Evolutionary conservation across 2,888 invertebrate genomes (phyloP).

Genomic region (Chrysolina oricalcia): DNA sequence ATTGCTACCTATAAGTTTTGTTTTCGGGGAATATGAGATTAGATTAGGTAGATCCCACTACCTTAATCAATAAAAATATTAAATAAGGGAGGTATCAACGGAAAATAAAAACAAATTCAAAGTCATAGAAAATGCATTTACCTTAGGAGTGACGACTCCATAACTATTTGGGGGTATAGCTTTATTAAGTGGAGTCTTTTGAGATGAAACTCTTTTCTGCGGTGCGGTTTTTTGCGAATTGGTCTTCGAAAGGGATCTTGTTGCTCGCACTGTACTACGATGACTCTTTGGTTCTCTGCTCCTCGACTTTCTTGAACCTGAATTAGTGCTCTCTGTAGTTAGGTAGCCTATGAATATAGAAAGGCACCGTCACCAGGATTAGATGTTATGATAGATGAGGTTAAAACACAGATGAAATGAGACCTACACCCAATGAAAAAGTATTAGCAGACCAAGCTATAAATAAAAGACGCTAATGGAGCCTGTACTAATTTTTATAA

Average conservation of each 20-base stretch:
- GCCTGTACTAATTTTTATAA: too few relatives aligned
- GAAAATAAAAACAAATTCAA: background rate
- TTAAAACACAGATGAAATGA: constrained; percentile 29
- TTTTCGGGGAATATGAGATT: too few relatives aligned
- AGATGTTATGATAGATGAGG: constrained; percentile 42
- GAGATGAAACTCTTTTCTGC: constrained; percentile 13
- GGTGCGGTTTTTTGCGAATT: background rate
- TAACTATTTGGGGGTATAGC: constrained; percentile 49
- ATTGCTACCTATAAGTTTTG: too few relatives aligned
- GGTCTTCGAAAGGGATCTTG: constrained; percentile 58
- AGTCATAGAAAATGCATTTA: constrained; percentile 42
- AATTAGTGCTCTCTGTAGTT: constrained; percentile 63
- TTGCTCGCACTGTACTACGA: constrained; percentile 42
- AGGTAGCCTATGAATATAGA: constrained; percentile 62
- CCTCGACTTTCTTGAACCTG: constrained; percentile 53
- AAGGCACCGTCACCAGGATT: constrained; percentile 50
- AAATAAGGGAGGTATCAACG: too few relatives aligned
- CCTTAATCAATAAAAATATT: too few relatives aligned
- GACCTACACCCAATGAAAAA: background rate
- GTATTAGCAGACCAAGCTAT: too few relatives aligned
- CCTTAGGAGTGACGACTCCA: constrained; percentile 66
- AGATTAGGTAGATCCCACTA: too few relatives aligned
- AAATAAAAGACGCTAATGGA: too few relatives aligned
- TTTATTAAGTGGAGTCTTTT: constrained; percentile 55
- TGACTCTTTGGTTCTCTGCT: constrained; percentile 1